Evolutionary conservation across 2,888 invertebrate species (phyloP).

Genomic region (Volucella inflata): DNA sequence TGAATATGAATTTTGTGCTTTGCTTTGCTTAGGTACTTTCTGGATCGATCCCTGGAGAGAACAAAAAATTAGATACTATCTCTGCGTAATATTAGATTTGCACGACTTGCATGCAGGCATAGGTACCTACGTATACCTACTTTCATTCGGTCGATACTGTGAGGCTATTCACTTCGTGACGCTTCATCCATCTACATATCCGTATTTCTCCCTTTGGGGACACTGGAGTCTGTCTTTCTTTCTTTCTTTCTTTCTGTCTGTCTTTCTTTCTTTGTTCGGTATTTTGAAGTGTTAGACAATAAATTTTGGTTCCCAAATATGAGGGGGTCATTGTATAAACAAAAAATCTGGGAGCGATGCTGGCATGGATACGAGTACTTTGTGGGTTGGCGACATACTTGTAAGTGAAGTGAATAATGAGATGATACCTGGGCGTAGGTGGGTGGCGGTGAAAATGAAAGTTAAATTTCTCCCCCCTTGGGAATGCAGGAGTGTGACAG

Average conservation of each 20-base stretch:
- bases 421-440: slow-evolving; percentile 43
- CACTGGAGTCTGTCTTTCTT: slow-evolving; percentile 16
- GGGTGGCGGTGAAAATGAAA: slow-evolving; percentile 59
- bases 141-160: slow-evolving; percentile 42
- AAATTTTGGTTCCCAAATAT: background rate
- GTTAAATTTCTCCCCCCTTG: slow-evolving; percentile 53
- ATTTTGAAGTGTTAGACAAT: background rate
- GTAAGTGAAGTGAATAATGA: slow-evolving; percentile 9
- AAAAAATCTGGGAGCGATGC: background rate
- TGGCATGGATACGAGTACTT: background rate
- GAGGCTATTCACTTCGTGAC: slow-evolving; percentile 56
- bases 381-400: slow-evolving; percentile 43
- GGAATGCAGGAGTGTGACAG: slow-evolving; percentile 26
- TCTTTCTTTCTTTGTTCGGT: background rate
- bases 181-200: slow-evolving; percentile 21
- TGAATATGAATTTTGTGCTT: background rate
- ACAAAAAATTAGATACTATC: slow-evolving; percentile 31
- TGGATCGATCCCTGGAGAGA: slow-evolving; percentile 21
- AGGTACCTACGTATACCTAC: background rate
- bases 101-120: slow-evolving; percentile 47
- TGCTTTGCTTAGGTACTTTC: background rate
- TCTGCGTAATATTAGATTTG: slow-evolving; percentile 29
- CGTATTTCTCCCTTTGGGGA: slow-evolving; percentile 31
- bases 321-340: slow-evolving; percentile 27
- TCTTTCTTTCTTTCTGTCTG: no score